These are phyloP conservation scores for Athalia cordata DNA, from an alignment of 2,888 invertebrate species.

Conservation along the genomic window DNA sequence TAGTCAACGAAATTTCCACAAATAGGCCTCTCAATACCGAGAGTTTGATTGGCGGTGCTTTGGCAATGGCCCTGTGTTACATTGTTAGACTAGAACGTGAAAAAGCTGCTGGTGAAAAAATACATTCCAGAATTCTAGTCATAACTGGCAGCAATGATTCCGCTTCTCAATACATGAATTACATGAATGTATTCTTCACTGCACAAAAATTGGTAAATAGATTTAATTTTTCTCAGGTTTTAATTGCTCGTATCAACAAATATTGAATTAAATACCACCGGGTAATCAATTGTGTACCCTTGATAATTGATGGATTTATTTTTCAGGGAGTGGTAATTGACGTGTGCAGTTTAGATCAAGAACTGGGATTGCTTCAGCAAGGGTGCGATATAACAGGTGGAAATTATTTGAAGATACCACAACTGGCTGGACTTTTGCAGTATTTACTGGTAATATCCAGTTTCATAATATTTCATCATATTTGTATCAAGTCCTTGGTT, in stretches of 20 bases:
- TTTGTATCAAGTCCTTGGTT: not conserved
- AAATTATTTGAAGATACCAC: conserved; percentile 90
- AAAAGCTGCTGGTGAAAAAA: conserved; percentile 78
- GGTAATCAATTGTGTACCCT: not conserved
- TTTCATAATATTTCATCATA: conserved; percentile 41
- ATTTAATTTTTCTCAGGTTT: not conserved
- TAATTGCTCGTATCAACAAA: not conserved
- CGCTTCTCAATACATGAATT: conserved; percentile 97
- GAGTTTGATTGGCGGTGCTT: conserved; percentile 90
- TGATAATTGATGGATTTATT: not conserved
- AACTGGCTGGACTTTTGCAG: conserved; percentile 89
- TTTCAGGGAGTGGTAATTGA: conserved; percentile 91
- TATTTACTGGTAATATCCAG: conserved; percentile 83
- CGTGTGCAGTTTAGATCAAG: conserved; percentile 93
- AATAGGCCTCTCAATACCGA: conserved; percentile 63
- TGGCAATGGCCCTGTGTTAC: conserved; percentile 93
- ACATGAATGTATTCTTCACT: conserved; percentile 99
- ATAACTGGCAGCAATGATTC: conserved; percentile 94
- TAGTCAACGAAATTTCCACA: conserved; percentile 63
- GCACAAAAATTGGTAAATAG: conserved; percentile 84
- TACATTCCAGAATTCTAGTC: conserved; percentile 87
- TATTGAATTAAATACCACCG: not conserved
- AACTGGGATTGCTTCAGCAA: conserved; percentile 93
- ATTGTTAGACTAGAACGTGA: conserved; percentile 84
- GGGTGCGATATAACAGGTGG: conserved; percentile 98